These are phyloP conservation scores for Stercorarius parasiticus DNA, from an alignment of 2,113 vertebrate species.

Conservation along the genomic window DNA sequence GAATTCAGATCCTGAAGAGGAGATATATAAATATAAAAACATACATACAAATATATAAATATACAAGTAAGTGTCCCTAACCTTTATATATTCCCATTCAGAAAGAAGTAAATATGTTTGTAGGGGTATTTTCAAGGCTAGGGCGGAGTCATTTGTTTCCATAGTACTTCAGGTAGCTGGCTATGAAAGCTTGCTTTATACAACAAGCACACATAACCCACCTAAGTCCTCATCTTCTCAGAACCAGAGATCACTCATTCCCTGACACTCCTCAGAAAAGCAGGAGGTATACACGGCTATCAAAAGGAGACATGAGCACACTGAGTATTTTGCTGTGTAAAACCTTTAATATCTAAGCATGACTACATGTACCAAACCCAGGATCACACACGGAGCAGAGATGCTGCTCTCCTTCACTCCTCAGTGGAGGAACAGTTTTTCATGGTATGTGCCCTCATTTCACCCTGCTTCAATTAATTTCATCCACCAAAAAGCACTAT, in stretches of 20 bases:
- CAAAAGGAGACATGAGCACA: background rate
- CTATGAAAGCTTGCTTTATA: background rate
- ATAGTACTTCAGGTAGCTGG: background rate
- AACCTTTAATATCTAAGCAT: background rate
- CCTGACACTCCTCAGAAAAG: background rate
- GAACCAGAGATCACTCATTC: background rate
- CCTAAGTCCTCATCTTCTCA: background rate
- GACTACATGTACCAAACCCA: background rate
- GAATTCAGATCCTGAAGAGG: background rate
- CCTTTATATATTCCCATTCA: background rate
- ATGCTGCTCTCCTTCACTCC: background rate
- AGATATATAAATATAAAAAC: background rate
- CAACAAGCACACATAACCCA: background rate
- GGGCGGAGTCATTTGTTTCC: background rate
- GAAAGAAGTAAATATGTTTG: background rate
- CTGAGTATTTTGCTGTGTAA: background rate
- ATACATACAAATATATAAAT: background rate
- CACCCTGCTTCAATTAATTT: slow-evolving; percentile 23
- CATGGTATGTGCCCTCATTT: background rate
- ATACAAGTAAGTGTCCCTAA: background rate
- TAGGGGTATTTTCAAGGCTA: background rate
- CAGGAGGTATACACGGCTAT: background rate
- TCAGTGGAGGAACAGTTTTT: background rate
- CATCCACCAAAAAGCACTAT: background rate
- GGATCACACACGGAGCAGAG: background rate